phyloP scores from a whole-genome alignment of 64 coral and sea anemone species.

The Acropora tenuis region DNA sequence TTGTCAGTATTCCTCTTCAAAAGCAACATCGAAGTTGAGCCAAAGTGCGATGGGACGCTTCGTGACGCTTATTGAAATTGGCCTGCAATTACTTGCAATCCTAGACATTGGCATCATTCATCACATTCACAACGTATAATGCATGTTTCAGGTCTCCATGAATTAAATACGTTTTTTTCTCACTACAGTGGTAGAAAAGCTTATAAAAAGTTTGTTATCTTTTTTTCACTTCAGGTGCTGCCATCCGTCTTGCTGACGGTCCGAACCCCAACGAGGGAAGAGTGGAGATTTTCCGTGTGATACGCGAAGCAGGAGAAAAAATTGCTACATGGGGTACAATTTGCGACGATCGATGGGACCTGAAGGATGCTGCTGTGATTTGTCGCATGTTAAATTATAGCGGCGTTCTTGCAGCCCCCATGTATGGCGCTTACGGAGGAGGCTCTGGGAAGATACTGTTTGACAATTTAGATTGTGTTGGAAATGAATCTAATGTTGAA shows the following conservation, averaged over 20 bases:
- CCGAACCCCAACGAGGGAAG: conserved; percentile 16
- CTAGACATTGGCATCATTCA: no score
- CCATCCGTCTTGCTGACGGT: conserved; percentile 10
- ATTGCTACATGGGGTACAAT: conserved; percentile 11
- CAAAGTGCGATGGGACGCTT: no score
- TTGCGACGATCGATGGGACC: conserved; percentile 54
- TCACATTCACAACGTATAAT: no score
- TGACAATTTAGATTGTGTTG: conserved; percentile 30
- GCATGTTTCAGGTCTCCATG: no score
- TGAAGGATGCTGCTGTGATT: conserved; percentile 50
- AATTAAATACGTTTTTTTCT: not conserved
- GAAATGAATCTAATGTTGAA: conserved; percentile 32
- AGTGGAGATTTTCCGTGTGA: not conserved
- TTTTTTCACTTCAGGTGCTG: not conserved
- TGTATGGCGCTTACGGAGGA: not conserved
- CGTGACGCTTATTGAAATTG: no score
- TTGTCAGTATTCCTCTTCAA: no score
- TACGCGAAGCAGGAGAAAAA: not conserved
- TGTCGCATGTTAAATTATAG: conserved; percentile 62
- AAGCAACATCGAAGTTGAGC: no score
- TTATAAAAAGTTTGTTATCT: not conserved
- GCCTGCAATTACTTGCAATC: no score
- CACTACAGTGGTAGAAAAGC: not conserved
- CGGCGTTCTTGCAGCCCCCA: conserved; percentile 49
- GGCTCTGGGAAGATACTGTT: conserved; percentile 44